Conservation (phyloP, 2,797 vertebrate species). For the Bufotes viridis region DNA sequence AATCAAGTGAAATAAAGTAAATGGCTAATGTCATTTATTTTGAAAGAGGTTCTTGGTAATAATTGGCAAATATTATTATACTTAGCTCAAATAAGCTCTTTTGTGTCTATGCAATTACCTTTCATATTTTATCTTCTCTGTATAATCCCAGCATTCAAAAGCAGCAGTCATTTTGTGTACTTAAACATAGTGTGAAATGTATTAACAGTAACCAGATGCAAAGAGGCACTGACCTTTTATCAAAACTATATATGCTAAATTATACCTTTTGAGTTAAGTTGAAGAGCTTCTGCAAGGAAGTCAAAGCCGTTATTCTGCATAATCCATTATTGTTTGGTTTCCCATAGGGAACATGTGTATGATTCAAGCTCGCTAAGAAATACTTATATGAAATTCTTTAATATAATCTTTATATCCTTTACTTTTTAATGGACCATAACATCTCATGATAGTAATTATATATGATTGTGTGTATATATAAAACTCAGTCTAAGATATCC, state of each 20-base stretch:
- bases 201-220: conserved; percentile 65
- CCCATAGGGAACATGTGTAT: too few relatives aligned
- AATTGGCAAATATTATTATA: conserved; percentile 29
- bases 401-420: too few relatives aligned
- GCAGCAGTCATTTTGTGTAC: conserved; percentile 60
- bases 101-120: conserved; percentile 27
- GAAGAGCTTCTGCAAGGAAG: conserved; percentile 51
- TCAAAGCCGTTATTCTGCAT: conserved; percentile 70
- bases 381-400: not conserved
- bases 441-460: too few relatives aligned
- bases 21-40: conserved; percentile 24
- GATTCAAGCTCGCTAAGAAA: not conserved
- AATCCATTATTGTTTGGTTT: conserved; percentile 67
- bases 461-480: too few relatives aligned
- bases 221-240: conserved; percentile 65
- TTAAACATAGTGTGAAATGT: conserved; percentile 66
- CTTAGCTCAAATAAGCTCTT: conserved; percentile 18
- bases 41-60: conserved; percentile 4
- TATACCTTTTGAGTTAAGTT: conserved; percentile 62
- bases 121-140: not conserved
- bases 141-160: conserved; percentile 12
- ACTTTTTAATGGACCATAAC: too few relatives aligned
- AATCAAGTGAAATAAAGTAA: not conserved
- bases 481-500: too few relatives aligned
- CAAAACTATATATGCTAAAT: conserved; percentile 65